Evolutionary conservation across 2,888 invertebrate genomes (phyloP).

Genomic region (Nasonovia ribisnigri): DNA sequence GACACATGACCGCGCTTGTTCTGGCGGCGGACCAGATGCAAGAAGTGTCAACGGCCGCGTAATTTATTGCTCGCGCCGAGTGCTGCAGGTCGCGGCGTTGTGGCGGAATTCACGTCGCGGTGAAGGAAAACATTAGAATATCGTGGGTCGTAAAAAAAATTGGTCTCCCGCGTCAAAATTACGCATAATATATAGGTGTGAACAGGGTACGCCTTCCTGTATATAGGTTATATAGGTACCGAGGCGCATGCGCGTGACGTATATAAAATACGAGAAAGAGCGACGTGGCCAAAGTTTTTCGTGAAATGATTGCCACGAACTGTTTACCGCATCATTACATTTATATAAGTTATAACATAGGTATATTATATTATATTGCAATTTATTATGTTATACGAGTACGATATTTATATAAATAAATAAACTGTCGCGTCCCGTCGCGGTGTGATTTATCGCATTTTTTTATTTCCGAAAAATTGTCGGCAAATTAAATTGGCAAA

Average conservation of each 20-base stretch:
- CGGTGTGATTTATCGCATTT: slow-evolving; percentile 27
- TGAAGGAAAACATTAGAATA: background rate
- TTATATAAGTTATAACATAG: background rate
- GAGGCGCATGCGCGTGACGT: background rate
- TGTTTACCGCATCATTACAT: background rate
- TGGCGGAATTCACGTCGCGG: background rate
- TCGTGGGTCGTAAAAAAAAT: background rate
- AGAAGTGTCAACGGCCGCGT: slow-evolving; percentile 13
- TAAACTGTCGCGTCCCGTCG: background rate
- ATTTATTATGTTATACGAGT: background rate
- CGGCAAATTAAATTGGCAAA: slow-evolving; percentile 26
- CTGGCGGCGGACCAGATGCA: slow-evolving; percentile 26
- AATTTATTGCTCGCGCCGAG: background rate
- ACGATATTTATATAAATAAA: background rate
- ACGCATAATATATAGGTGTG: background rate
- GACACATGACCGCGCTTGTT: slow-evolving; percentile 22
- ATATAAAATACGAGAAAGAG: background rate
- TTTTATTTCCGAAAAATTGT: background rate
- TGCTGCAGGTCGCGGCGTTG: background rate
- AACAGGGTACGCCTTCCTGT: background rate
- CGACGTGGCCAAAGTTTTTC: background rate
- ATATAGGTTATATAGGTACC: too few species aligned
- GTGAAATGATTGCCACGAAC: background rate
- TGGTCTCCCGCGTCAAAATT: background rate
- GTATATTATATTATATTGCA: background rate